Evolutionary conservation across 1,140 invertebrate species (phyloP), one percentile per base, ranked within the genome.

Genomic region (Drosophila nigromelanica): DNA sequence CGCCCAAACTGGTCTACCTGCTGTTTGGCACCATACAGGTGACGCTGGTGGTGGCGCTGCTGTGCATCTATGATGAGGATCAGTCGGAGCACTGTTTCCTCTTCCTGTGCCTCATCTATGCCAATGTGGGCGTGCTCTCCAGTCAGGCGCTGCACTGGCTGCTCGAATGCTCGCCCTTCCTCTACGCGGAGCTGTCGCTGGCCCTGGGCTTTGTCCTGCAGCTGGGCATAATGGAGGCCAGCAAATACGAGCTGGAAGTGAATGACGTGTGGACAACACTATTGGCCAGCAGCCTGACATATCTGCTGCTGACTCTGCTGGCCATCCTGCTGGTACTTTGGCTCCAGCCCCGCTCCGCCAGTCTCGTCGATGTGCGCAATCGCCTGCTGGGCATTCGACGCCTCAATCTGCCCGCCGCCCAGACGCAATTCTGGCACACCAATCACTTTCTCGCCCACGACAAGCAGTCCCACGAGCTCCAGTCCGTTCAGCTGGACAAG

Each of bases 1-100:
- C 76, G 7, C 80, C 90, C 1, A 91, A 91, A 51, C 7, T 91
- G 51, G 73, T 91, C 0, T 91, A 81, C 24, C 55, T 91, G 12
- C 80, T 91, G n/a, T 85, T 91, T 54, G 90, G 90, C 0, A 37
- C 85, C n/a, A 91, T 91, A 5, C 78, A 91, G 33, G 30, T 91
- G 7, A 91, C 90, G 0, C 24, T 85, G 18, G 45, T 90, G 5
- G 75, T 79, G 42, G 90, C 90, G 0, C 56, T 91, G 35, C 55
- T 91, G 7, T 83, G 85, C 58, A 90, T 91, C 40, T 91, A 90
- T 27, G 59, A 67, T 5, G 90, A 91, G 15, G 69, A 85, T 11
- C 72, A 75, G 8, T 55, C 77, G 30, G 82, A 91, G 54, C 59
- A 91, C 21, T 79, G 82, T 21, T 91, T 89, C 21, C 69, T 89